A percentile compares a stretch with the other conserved stretches of the same genome.
phyloP scores from a whole-genome alignment of 2,888 invertebrate genomes.

The Microplitis manilae region DNA sequence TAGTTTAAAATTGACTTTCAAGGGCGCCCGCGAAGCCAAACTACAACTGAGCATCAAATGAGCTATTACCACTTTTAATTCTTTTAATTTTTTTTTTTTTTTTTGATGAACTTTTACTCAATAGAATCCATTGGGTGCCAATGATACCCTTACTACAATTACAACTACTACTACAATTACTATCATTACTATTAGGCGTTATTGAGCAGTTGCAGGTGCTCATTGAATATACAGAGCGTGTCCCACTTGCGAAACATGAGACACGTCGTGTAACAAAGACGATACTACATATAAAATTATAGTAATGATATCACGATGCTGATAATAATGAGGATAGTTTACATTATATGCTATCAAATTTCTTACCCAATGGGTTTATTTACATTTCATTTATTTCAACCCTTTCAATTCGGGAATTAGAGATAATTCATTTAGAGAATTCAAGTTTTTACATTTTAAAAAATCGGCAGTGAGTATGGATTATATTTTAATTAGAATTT shows the following conservation, averaged over 20 bases:
- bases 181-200: neutral
- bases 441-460: too few relatives aligned
- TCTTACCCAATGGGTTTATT: neutral
- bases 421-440: slow-evolving; percentile 6
- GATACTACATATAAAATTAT: neutral
- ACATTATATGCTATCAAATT: neutral
- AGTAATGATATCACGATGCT: neutral
- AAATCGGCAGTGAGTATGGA: too few relatives aligned
- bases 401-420: slow-evolving; percentile 8
- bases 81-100: too few relatives aligned
- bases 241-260: neutral
- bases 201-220: slow-evolving; percentile 9
- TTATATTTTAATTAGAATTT: too few relatives aligned
- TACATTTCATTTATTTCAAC: slow-evolving; percentile 19
- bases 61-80: slow-evolving; percentile 46
- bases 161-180: neutral
- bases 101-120: too few relatives aligned
- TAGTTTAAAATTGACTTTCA: slow-evolving; percentile 39
- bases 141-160: neutral
- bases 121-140: neutral
- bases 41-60: slow-evolving; percentile 41
- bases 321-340: slow-evolving; percentile 1
- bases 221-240: neutral
- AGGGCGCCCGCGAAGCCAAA: slow-evolving; percentile 56
- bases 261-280: neutral